Evolutionary conservation across 2,797 vertebrate genomes (phyloP).

Genomic region (Harpagifer antarcticus): DNA sequence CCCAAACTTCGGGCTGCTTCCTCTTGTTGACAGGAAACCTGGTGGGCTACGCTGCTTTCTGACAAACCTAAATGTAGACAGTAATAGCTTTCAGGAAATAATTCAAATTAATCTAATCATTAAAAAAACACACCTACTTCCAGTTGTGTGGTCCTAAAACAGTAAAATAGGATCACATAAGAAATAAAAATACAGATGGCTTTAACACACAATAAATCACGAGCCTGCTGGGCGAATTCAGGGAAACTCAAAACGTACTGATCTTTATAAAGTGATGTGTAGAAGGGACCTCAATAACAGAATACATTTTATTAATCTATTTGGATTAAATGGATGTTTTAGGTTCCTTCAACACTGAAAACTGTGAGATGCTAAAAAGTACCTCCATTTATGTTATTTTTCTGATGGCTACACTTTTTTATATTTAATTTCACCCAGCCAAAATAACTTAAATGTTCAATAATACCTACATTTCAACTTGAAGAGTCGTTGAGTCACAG

Average conservation of each 20-base stretch:
- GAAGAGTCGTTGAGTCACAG: conserved; percentile 18
- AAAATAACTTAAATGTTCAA: neutral
- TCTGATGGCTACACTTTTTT: neutral
- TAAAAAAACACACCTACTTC: conserved; percentile 8
- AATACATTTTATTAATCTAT: neutral
- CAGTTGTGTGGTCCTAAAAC: neutral
- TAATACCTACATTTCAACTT: neutral
- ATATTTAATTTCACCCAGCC: neutral
- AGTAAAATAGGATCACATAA: neutral
- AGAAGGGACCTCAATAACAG: neutral
- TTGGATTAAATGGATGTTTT: neutral
- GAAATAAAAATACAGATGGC: neutral
- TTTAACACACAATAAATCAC: neutral
- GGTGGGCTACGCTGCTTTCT: conserved; percentile 43
- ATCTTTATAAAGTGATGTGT: neutral
- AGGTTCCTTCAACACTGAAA: neutral
- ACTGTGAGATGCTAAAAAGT: neutral
- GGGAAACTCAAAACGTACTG: neutral
- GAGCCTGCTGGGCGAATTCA: neutral
- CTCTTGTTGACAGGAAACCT: conserved; percentile 73
- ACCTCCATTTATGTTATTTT: neutral
- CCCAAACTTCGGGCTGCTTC: conserved; percentile 42
- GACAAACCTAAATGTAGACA: conserved; percentile 39
- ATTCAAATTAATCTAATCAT: neutral
- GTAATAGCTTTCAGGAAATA: conserved; percentile 39